Evolutionary conservation across 1,140 invertebrate genomes (phyloP).

Genomic region (Lucilia sericata): DNA sequence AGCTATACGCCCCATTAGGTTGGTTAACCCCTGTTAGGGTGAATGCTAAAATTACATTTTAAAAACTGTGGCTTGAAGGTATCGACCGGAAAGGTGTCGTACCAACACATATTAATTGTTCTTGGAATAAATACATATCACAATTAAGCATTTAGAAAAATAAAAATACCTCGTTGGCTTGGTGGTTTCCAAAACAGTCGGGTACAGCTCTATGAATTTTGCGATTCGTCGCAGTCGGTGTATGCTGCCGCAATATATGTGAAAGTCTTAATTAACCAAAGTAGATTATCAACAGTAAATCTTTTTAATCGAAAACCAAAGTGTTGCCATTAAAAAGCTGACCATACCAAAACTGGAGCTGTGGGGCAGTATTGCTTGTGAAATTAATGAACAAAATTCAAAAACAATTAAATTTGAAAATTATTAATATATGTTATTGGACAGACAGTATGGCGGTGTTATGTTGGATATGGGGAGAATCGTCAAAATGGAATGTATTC

Average conservation of each 20-base stretch:
- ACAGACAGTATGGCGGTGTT: not conserved
- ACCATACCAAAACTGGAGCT: too few species aligned
- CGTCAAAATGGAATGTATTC: not conserved
- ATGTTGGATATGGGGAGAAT: not conserved
- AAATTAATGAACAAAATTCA: too few species aligned
- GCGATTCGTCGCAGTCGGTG: too few species aligned
- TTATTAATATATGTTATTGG: not conserved
- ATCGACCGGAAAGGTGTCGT: conserved; percentile 21
- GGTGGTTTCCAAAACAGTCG: not conserved
- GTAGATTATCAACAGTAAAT: too few species aligned
- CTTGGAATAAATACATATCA: too few species aligned
- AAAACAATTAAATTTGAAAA: too few species aligned
- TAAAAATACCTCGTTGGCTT: conserved; percentile 5
- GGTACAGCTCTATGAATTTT: not conserved
- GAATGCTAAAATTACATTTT: not conserved
- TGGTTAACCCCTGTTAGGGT: not conserved
- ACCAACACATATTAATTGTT: too few species aligned
- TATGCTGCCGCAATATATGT: too few species aligned
- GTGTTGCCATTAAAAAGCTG: too few species aligned
- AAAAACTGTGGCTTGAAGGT: conserved; percentile 7
- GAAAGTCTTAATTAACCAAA: too few species aligned
- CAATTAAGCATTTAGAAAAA: not conserved
- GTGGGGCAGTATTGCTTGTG: too few species aligned
- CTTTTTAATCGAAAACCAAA: too few species aligned
- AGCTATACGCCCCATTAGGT: not conserved